Base-by-base conservation (phyloP, 2,888 invertebrate species). In the Therioaphis trifolii region DNA sequence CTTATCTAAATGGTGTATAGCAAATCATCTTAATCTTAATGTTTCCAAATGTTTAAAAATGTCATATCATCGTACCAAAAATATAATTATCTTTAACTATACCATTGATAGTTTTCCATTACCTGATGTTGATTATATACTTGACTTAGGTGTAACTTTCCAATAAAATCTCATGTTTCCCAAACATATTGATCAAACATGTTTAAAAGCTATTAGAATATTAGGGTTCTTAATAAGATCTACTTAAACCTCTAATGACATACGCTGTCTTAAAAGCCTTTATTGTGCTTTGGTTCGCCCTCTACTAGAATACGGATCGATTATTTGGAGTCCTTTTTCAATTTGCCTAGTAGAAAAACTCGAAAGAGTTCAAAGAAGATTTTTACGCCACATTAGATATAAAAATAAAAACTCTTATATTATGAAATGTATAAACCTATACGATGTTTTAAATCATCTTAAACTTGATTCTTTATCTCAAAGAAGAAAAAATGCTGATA, bases 41-140 rank as follows among this genome's bases (percentile, higher is more conserved):
- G 35, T 35, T 15, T 35, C 35, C 35, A 18, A 40, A 40, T 35
- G 35, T n/a, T 11, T 68, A 18, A 40, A 40, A 68, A n/a, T 40
- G 3, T n/a, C n/a, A n/a, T 68, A 68, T 35, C 40, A n/a, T 43
- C 21, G n/a, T 40, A 68, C 12, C 0, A 40, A 40, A 68, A 68
- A 68, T 40, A 68, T 21, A 68, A 40, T 68, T 12, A 68, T 21
- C 12, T 68, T 68, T 68, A 40, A 40, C 4, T 68, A 68, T 68
- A 68, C 3, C 1, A 68, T 68, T 68, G 40, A 68, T 35, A 21
- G n/a, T 40, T 40, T 40, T 40, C 68, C n/a, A 3, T 40, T 68
- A 3, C n/a, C 40, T 0, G 12, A 40, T 1, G 68, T 21, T 18
- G 66, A 68, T 7, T 1, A 12, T 7, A 18, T 68, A 1, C n/a